phyloP scores from a whole-genome alignment of 2,113 vertebrate species.

The Neodontobutis hainanensis region DNA sequence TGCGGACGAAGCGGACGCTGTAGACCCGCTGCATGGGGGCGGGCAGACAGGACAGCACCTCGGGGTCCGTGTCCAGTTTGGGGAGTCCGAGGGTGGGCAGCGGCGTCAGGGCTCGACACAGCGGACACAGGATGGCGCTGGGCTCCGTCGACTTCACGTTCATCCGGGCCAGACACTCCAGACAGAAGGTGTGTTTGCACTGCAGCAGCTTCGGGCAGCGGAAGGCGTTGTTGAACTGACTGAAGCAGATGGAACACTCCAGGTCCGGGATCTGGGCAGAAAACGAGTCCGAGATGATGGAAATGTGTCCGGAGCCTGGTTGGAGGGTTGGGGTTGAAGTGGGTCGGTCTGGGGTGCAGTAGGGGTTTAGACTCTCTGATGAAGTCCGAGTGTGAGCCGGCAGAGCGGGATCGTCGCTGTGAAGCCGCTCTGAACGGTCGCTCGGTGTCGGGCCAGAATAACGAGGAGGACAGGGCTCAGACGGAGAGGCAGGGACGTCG shows the following conservation, averaged over 20 bases:
- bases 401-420: neutral
- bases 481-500: neutral
- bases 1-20: constrained; percentile 79
- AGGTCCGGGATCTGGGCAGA: constrained; percentile 57
- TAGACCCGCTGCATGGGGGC: constrained; percentile 80
- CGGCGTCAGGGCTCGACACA: constrained; percentile 75
- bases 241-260: constrained; percentile 84
- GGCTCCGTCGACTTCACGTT: constrained; percentile 78
- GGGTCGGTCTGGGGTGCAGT: no score
- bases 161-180: constrained; percentile 83
- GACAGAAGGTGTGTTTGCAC: constrained; percentile 83
- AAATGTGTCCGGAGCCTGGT: neutral
- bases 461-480: neutral
- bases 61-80: constrained; percentile 69
- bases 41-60: constrained; percentile 77
- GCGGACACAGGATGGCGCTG: constrained; percentile 77
- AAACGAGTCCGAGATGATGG: constrained; percentile 26
- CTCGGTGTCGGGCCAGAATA: neutral
- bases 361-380: no score
- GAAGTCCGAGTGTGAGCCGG: no score
- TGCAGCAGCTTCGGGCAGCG: constrained; percentile 81
- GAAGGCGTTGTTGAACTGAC: constrained; percentile 83
- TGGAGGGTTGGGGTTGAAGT: no score
- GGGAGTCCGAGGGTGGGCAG: constrained; percentile 78
- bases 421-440: neutral